These are phyloP conservation scores for Triops longicaudatus DNA, from an alignment of 1,140 invertebrate genomes.

Conservation along the genomic window DNA sequence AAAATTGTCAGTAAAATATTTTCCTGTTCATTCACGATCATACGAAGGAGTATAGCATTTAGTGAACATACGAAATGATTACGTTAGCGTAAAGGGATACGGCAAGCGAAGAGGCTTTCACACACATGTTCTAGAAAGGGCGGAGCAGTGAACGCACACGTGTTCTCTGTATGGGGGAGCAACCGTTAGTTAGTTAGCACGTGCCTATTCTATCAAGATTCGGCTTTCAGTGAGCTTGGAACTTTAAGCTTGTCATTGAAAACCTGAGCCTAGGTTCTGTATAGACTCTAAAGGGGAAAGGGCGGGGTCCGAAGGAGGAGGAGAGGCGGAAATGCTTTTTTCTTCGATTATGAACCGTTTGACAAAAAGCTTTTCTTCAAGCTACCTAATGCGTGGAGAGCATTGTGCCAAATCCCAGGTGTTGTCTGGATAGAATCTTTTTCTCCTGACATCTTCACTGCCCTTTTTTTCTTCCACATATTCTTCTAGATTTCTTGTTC, in stretches of 20 bases:
- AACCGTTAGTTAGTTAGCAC: not conserved
- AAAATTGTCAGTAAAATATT: too few relatives aligned
- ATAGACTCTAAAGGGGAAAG: not conserved
- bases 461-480: not conserved
- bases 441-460: not conserved
- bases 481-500: not conserved
- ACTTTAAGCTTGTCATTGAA: not conserved
- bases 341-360: not conserved
- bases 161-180: not conserved
- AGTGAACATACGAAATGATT: too few relatives aligned
- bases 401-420: not conserved
- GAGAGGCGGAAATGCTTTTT: not conserved
- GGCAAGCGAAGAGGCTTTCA: not conserved
- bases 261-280: not conserved
- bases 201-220: slow-evolving; percentile 2
- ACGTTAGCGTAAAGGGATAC: too few relatives aligned
- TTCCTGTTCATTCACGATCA: too few relatives aligned
- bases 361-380: not conserved
- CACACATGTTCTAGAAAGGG: not conserved
- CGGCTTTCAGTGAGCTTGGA: not conserved
- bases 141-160: not conserved
- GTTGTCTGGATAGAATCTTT: not conserved
- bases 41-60: too few relatives aligned
- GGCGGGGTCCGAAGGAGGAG: not conserved
- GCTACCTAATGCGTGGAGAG: not conserved